These are phyloP conservation scores for Pheosia tremula DNA, from an alignment of 2,888 invertebrate species.

Conservation along the genomic window DNA sequence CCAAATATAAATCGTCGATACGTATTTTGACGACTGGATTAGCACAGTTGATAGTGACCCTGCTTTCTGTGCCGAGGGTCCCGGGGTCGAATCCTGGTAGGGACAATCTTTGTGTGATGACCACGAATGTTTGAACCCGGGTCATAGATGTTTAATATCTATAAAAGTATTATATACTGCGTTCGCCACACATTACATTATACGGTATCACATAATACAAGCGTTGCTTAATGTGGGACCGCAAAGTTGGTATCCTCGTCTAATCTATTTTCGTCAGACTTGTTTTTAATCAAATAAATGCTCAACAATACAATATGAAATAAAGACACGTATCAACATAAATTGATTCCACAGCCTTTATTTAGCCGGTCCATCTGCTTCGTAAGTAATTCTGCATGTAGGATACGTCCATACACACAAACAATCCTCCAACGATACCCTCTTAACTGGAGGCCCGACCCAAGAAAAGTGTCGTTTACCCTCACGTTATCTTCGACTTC, in stretches of 20 bases:
- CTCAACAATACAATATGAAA: background rate
- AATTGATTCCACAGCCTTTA: slow-evolving; percentile 35
- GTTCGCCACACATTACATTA: too few relatives aligned
- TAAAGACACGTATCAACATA: slow-evolving; percentile 18
- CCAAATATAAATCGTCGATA: background rate
- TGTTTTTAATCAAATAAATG: too few relatives aligned
- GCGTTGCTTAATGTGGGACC: too few relatives aligned
- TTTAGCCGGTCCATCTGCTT: slow-evolving; percentile 34
- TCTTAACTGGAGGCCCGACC: slow-evolving; percentile 47
- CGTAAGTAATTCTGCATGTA: slow-evolving; percentile 40
- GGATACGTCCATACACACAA: slow-evolving; percentile 28
- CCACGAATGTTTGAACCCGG: too few relatives aligned
- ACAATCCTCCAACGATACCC: slow-evolving; percentile 40
- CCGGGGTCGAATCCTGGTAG: too few relatives aligned
- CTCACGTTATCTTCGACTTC: slow-evolving; percentile 52
- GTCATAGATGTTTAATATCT: too few relatives aligned
- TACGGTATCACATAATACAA: too few relatives aligned
- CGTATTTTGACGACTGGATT: background rate
- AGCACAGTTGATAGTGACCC: background rate
- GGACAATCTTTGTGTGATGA: too few relatives aligned
- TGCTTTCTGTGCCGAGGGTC: too few relatives aligned
- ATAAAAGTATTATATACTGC: too few relatives aligned
- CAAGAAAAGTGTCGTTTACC: slow-evolving; percentile 52
- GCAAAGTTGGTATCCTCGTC: too few relatives aligned
- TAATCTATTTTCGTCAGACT: too few relatives aligned